A percentile compares a stretch with the other conserved stretches of the same genome.
Conservation (phyloP, 2,797 vertebrate genomes). For the Lacerta viridis region DNA sequence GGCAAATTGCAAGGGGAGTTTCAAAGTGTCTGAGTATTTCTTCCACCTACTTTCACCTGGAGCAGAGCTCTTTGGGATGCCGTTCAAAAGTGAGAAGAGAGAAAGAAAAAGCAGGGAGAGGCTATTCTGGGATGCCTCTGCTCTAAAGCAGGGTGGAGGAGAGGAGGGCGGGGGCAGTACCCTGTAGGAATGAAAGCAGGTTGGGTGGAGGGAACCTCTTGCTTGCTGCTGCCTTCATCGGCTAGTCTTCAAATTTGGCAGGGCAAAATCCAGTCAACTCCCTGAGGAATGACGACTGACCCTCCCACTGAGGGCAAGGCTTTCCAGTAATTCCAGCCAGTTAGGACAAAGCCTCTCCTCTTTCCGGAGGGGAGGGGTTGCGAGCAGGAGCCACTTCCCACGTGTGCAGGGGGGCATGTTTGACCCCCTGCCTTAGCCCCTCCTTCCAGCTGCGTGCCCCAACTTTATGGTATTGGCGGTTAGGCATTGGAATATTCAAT, state of each 20-base stretch:
- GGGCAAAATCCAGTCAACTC: neutral
- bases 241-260: too few species aligned
- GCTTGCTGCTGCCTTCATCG: neutral
- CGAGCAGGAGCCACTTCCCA: too few species aligned
- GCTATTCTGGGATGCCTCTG: neutral
- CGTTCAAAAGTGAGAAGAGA: too few species aligned
- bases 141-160: neutral
- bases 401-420: too few species aligned
- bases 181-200: neutral
- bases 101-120: neutral
- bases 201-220: too few species aligned
- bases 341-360: too few species aligned
- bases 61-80: conserved; percentile 10
- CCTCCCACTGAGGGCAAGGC: neutral
- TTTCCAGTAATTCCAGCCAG: too few species aligned
- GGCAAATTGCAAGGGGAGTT: conserved; percentile 36
- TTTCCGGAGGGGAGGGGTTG: too few species aligned
- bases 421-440: too few species aligned
- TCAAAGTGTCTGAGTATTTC: conserved; percentile 4
- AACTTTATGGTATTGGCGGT: too few species aligned
- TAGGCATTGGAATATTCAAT: too few species aligned
- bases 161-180: neutral
- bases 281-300: neutral
- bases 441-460: too few species aligned
- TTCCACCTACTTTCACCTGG: conserved; percentile 26